Evolutionary conservation across 2,113 vertebrate species (phyloP).

Genomic region (human): GRCh38 chr11:69660501-69661000

Average conservation of each 20-base stretch:
- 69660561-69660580: no score
- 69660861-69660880: neutral
- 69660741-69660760: neutral
- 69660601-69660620: no score
- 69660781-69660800: neutral
- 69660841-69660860: neutral
- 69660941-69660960: neutral
- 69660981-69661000: neutral
- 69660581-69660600: no score
- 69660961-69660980: neutral
- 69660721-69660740: no score
- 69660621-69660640: no score
- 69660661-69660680: no score
- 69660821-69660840: neutral
- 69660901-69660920: neutral
- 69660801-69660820: neutral
- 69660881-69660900: neutral
- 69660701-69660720: no score
- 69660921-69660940: neutral
- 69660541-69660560: no score
- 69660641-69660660: no score
- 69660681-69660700: no score
- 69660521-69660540: no score
- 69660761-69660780: neutral
- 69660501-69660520: no score